Base-by-base conservation (phyloP, 92 coral and sea anemone species). In the Phymanthus crucifer region DNA sequence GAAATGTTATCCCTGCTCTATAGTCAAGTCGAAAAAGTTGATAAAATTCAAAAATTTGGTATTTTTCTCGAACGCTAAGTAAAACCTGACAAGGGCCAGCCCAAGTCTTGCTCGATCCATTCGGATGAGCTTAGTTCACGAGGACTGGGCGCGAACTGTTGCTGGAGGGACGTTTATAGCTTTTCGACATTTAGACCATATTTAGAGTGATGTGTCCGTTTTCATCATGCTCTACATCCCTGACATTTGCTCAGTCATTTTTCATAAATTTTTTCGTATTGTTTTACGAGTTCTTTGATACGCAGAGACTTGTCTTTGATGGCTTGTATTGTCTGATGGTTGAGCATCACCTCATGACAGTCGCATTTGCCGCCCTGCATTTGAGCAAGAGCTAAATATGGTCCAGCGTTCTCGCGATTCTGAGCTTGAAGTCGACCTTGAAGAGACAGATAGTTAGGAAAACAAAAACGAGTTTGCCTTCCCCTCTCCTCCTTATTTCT, bases 191-290 rank as follows among this genome's bases (percentile, higher is more conserved):
- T 73, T 83, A 91, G 70, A 92, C 97, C 93, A 89, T 81, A n/a
- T 92, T 89, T 32, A 93, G 93, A 12, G 97, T 84, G 56, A 87
- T 79, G 45, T 86, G 85, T 13, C 97, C 97, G 67, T 90, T 92
- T 43, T 72, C 89, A n/a, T 90, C 89, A 21, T 84, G 80, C 67
- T 92, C 97, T 14, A 86, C 87, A 5, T 86, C 95, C 31, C 81
- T 91, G 69, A 96, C 85, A n/a, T 76, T 94, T 91, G 43, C 71
- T 81, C 48, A 93, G 78, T 98, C 99, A 96, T 40, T 33, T 85
- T 70, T 96, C 99, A 61, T 93, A 96, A 74, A 90, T 93, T 54
- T 90, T 98, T 45, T 96, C 98, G 40, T 86, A 96, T 76, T 96
- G 98, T 36, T 83, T 88, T 70, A 96, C 85, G 47, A 96, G 96